These are phyloP conservation scores for Drosophila carrolli DNA, from an alignment of 1,140 invertebrate species.

Conservation along the genomic window DNA sequence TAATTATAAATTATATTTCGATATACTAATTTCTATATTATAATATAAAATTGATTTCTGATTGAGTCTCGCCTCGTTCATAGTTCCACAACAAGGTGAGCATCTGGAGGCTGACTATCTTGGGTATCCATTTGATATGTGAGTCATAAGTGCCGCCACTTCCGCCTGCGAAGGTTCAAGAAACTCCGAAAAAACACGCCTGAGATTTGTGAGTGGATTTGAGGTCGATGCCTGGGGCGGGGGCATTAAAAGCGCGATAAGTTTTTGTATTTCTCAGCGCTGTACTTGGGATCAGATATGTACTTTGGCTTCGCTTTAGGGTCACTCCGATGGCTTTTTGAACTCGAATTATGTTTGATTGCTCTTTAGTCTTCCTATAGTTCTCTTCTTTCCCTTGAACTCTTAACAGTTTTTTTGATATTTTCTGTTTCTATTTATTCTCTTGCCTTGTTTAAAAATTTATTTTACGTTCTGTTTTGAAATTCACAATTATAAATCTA, in stretches of 20 bases:
- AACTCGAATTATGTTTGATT: too few relatives aligned
- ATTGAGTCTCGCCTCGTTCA: neutral
- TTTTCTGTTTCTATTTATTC: neutral
- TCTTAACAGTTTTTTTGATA: neutral
- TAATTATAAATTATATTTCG: too few relatives aligned
- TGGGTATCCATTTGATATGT: conserved; percentile 19
- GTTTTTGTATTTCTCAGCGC: conserved; percentile 15
- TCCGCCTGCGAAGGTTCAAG: conserved; percentile 44
- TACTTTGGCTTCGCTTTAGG: conserved; percentile 5
- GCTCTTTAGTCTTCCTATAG: too few relatives aligned
- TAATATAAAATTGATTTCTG: neutral
- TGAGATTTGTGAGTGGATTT: conserved; percentile 29
- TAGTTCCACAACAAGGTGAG: conserved; percentile 6
- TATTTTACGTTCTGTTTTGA: neutral
- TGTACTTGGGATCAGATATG: conserved; percentile 18
- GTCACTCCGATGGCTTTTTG: neutral
- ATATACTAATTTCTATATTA: neutral
- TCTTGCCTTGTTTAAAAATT: neutral
- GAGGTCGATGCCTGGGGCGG: conserved; percentile 32
- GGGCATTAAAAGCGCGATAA: conserved; percentile 30
- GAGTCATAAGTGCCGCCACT: conserved; percentile 42
- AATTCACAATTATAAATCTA: too few relatives aligned
- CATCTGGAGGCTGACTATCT: conserved; percentile 18
- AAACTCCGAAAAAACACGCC: conserved; percentile 31
- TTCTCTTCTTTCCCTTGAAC: neutral